Evolutionary conservation across 2,113 vertebrate species (phyloP), one percentile per base, ranked within the genome.

Genomic region (Syngnathus floridae): DNA sequence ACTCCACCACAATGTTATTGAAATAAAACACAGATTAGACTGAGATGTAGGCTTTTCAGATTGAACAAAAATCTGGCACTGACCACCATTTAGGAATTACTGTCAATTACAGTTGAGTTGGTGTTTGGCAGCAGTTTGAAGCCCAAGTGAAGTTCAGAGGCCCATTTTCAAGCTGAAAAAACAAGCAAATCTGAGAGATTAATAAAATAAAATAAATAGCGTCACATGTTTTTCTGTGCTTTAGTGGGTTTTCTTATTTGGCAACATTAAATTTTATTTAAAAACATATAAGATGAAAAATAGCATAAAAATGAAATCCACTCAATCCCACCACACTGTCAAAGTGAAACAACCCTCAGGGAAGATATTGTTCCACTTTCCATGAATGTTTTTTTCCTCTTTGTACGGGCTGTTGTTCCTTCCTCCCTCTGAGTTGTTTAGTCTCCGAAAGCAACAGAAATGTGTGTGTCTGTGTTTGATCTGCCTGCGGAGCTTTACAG

Each of bases 371-470:
- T 60, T 70, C 26, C 57, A 55, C 57, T 65, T 57, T 71, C 70
- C n/a, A 54, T 69, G 38, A 14, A 58, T 75, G 67, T 72, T 74
- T 76, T 65, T 58, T 71, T 64, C 76, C 49, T 70, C 48, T 64
- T 61, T 61, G 55, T 62, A 2, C 1, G 48, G 67, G 61, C 59
- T 71, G 65, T 75, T 70, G 65, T 70, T 61, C 35, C 56, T 68
- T 49, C 45, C 43, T 79, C 60, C 56, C 26, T 35, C 38, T 1
- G 45, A 52, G 64, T 61, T 84, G 82, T 86, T 86, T 82, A 78
- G 81, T 83, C 84, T 83, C 37, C 38, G 52, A 12, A n/a, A 40
- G 26, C 40, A 75, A 67, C 49, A 79, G 70, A 71, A 79, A 81
- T 70, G 60, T 63, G 13, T 72, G 70, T 66, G 65, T 72, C 51